These are phyloP conservation scores for Salvelinus sp. DNA, from an alignment of 2,113 vertebrate genomes.

Conservation along the genomic window DNA sequence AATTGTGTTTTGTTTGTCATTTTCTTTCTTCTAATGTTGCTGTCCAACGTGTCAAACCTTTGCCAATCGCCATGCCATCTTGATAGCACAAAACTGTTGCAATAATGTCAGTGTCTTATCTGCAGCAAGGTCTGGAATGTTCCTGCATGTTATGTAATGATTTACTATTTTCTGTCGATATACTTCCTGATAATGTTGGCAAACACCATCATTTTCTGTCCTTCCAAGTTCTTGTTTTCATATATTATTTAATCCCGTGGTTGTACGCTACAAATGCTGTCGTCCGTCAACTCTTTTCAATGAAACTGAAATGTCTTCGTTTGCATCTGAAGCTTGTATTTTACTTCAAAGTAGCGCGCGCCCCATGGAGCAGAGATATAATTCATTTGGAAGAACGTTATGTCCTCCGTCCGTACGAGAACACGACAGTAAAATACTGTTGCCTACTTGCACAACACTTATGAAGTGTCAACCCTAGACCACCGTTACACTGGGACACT, in stretches of 20 bases:
- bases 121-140: conserved; percentile 1
- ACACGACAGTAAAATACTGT: too few species aligned
- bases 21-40: background rate
- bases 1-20: background rate
- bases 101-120: background rate
- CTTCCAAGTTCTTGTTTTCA: too few species aligned
- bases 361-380: background rate
- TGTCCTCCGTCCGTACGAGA: background rate
- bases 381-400: background rate
- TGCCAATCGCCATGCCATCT: background rate
- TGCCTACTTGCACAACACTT: too few species aligned
- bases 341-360: background rate
- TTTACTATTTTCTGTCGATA: background rate
- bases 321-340: background rate
- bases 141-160: background rate
- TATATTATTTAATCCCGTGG: too few species aligned
- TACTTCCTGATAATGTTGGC: background rate
- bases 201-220: too few species aligned
- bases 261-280: too few species aligned
- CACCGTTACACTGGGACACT: too few species aligned
- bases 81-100: background rate
- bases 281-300: too few species aligned
- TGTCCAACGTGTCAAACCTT: background rate
- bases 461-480: too few species aligned
- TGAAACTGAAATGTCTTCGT: background rate